A percentile compares a stretch with the other conserved stretches of the same genome.
Evolutionary conservation across 2,888 invertebrate species (phyloP).

Genomic region (Aleiodes alternator): DNA sequence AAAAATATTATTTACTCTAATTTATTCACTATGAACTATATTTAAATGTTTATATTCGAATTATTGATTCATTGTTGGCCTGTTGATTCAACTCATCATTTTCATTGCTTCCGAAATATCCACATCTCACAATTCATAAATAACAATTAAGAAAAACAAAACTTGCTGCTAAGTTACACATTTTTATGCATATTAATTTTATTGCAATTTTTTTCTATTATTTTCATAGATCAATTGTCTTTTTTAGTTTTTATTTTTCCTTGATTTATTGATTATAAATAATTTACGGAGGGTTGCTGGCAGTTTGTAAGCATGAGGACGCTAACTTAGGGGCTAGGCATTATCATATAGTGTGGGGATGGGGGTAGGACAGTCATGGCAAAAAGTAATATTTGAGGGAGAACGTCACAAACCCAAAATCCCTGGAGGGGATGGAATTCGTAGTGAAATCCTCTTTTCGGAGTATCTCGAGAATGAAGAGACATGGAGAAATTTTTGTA

Average conservation of each 20-base stretch:
- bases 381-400: too few species aligned
- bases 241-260: background rate
- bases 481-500: too few species aligned
- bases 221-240: background rate
- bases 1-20: background rate
- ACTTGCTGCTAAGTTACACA: too few species aligned
- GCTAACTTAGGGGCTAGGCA: background rate
- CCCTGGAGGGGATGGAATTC: too few species aligned
- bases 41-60: slow-evolving; percentile 12
- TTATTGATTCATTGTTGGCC: slow-evolving; percentile 35
- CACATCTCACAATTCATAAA: background rate
- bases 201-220: background rate
- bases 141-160: too few species aligned
- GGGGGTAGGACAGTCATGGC: too few species aligned
- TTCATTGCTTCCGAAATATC: background rate
- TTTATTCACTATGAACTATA: slow-evolving; percentile 5
- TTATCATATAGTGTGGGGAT: too few species aligned
- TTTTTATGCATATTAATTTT: background rate
- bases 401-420: too few species aligned
- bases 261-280: background rate
- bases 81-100: slow-evolving; percentile 26
- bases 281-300: background rate
- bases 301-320: slow-evolving; percentile 25
- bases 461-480: too few species aligned
- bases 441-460: too few species aligned